Evolutionary conservation across 2,113 vertebrate genomes (phyloP).

Genomic region (Labeo rohita): DNA sequence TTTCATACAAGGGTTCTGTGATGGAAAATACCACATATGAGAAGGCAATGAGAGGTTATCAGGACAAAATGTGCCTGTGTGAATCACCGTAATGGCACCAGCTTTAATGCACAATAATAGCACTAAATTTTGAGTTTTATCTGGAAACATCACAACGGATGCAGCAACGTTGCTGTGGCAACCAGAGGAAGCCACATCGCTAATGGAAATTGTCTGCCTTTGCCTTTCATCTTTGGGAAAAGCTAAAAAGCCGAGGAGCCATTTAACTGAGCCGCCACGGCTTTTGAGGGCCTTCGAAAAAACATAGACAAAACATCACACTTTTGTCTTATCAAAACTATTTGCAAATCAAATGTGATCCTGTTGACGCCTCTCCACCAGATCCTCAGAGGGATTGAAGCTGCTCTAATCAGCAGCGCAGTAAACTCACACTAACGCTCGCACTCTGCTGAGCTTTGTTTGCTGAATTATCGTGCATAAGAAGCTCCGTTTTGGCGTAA

Average conservation of each 20-base stretch:
- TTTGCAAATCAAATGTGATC: slow-evolving; percentile 67
- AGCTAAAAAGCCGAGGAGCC: slow-evolving; percentile 46
- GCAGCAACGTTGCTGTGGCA: slow-evolving; percentile 50
- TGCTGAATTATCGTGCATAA: slow-evolving; percentile 38
- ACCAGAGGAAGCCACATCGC: slow-evolving; percentile 37
- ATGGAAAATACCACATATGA: slow-evolving; percentile 7
- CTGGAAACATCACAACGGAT: slow-evolving; percentile 54
- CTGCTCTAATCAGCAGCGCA: slow-evolving; percentile 42
- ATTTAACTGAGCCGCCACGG: slow-evolving; percentile 11
- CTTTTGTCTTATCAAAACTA: slow-evolving; percentile 64
- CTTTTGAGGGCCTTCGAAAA: slow-evolving; percentile 49
- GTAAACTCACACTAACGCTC: slow-evolving; percentile 22
- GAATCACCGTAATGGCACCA: slow-evolving; percentile 40
- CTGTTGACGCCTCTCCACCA: slow-evolving; percentile 41
- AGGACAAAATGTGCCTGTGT: slow-evolving; percentile 43
- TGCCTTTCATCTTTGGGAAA: slow-evolving; percentile 46
- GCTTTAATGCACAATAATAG: slow-evolving; percentile 60
- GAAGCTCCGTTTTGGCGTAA: slow-evolving; percentile 32
- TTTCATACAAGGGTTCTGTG: neutral
- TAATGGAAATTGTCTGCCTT: slow-evolving; percentile 34
- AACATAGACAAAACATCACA: slow-evolving; percentile 49
- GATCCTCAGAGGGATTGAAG: slow-evolving; percentile 52
- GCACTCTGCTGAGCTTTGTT: slow-evolving; percentile 34
- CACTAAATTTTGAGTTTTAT: slow-evolving; percentile 54
- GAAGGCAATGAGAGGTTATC: slow-evolving; percentile 31